These are phyloP conservation scores for Tautogolabrus adspersus DNA, from an alignment of 2,113 vertebrate species.

Conservation along the genomic window DNA sequence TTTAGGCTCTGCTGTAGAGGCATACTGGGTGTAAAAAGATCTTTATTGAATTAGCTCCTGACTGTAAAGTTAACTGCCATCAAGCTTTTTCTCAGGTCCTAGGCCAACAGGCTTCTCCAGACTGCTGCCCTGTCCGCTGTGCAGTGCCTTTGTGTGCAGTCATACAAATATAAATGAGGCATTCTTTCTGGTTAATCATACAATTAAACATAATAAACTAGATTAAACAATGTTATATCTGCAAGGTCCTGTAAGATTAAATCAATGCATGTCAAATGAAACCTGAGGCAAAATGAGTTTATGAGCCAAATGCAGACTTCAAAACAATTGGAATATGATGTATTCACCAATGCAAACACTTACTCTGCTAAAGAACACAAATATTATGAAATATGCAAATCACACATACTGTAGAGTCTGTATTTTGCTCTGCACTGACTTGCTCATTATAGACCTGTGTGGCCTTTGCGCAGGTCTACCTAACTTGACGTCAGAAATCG, in stretches of 20 bases:
- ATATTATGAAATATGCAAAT: slow-evolving; percentile 66
- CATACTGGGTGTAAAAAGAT: slow-evolving; percentile 52
- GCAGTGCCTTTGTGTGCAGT: slow-evolving; percentile 22
- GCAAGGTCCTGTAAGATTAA: slow-evolving; percentile 38
- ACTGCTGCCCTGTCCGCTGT: slow-evolving; percentile 37
- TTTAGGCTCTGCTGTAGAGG: slow-evolving; percentile 45
- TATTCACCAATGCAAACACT: slow-evolving; percentile 54
- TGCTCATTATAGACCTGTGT: slow-evolving; percentile 69
- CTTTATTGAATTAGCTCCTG: slow-evolving; percentile 77
- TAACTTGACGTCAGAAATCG: slow-evolving; percentile 77
- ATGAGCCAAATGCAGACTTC: slow-evolving; percentile 52
- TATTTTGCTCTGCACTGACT: slow-evolving; percentile 64
- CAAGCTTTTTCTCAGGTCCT: slow-evolving; percentile 57
- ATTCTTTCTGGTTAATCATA: slow-evolving; percentile 33
- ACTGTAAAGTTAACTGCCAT: slow-evolving; percentile 65
- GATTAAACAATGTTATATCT: slow-evolving; percentile 44
- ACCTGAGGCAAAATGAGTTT: slow-evolving; percentile 51
- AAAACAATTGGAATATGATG: slow-evolving; percentile 56
- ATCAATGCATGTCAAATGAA: slow-evolving; percentile 48
- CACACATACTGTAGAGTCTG: slow-evolving; percentile 55
- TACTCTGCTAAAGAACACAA: slow-evolving; percentile 39
- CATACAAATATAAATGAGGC: slow-evolving; percentile 45
- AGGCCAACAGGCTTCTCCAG: slow-evolving; percentile 55
- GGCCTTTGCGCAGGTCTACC: slow-evolving; percentile 71
- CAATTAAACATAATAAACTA: slow-evolving; percentile 49